Evolutionary conservation across 2,888 invertebrate genomes (phyloP), one percentile per base, ranked within the genome.

Genomic region (Oscheius onirici): DNA sequence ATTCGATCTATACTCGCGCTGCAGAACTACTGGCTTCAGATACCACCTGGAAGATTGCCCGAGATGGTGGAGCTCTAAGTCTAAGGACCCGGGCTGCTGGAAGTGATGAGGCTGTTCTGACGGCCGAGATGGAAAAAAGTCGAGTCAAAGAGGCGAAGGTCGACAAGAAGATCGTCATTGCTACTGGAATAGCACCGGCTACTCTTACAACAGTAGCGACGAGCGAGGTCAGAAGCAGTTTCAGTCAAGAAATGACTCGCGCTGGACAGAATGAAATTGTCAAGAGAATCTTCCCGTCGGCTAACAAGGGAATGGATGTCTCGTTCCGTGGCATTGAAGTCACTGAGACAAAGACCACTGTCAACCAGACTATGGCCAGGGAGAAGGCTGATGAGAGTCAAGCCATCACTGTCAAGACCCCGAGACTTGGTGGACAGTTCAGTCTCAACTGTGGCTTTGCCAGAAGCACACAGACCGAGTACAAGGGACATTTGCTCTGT

Each of bases 21-120:
- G 65, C 69, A 66, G 72, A 80, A 44, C 20, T 60, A 66, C 58
- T 58, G 55, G 73, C 80, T 82, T 82, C 75, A 82, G 81, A 82
- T 73, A 68, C 74, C 24, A 73, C 71, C 20, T 73, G 74, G 76
- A 69, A 71, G 28, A 71, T 76, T 20, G 68, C 78, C 40, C 72
- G 83, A 43, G 68, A 76, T 57, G 84, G 83, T 2, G 84, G 83
- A 17, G 46, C 61, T 8, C 75, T 75, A 51, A 34, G 57, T 15
- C 74, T 82, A 55, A 67, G 71, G 15, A 79, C 80, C 43, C 76
- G 74, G 60, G 81, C 83, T 1, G 74, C 80, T 8, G 69, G 75
- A 11, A 76, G 79, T 17, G 79, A 72, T 11, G 58, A 43, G 0
- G 68, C 63, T n/a, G 44, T 34, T 1, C 15, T 73, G 17, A 63